Base-by-base conservation (phyloP, 2,888 invertebrate species). In the Mythimna impura region DNA sequence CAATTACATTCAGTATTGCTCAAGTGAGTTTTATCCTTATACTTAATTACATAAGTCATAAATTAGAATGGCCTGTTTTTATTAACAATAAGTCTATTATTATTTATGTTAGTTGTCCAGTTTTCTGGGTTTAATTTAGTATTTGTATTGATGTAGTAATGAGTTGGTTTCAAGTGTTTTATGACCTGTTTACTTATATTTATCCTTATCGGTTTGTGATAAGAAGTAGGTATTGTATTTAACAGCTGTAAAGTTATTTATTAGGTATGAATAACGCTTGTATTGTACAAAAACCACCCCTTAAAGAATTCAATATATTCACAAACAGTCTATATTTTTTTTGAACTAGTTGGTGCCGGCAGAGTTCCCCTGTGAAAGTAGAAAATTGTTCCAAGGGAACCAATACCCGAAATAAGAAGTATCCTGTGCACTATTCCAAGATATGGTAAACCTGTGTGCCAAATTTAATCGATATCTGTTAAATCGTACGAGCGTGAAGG, bases 1-100 rank as follows among this genome's bases (percentile, higher is more conserved):
- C 92, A 92, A 92, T 93, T 91, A 91, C 88, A 89, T 88, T 88
- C 85, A 69, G 82, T 85, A 84, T 80, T 86, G 76, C 84, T 87
- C 12, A 61, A 71, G 60, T 87, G 82, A 86, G 82, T 85, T 88
- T 86, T 84, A 81, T 83, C 83, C 86, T 88, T 86, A 85, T 85
- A 36, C 52, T 60, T 81, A 90, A 92, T 91, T 90, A 91, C 86
- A 87, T 54, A 43, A 60, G 67, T 34, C 63, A 65, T 83, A 75
- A 67, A 67, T 76, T 22, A 50, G 22, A 55, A 66, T 58, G 47
- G 43, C 60, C 17, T 55, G 52, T 47, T 52, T 7, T 14, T 47
- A 55, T 36, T 60, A 57, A 66, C 34, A 65, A 58, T 66, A 69
- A 14, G 50, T 66, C 25, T 60, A 65, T 34, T 63, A 52, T 74